Conservation (phyloP, 2,888 invertebrate species). For the Lacanobia wlatinum region DNA sequence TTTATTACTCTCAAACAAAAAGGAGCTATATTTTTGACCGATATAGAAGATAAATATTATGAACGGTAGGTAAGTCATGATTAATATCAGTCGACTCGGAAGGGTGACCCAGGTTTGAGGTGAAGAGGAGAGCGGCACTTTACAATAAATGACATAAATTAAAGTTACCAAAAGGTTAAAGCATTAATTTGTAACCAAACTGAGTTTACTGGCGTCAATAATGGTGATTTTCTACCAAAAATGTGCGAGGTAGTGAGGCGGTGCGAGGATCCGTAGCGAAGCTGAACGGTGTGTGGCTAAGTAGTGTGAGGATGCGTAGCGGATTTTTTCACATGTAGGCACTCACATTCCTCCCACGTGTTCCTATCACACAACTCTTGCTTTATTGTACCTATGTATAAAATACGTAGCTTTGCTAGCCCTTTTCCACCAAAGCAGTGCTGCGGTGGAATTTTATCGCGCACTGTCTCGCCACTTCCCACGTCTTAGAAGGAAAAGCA, state of each 20-base stretch:
- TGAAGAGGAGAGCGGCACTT: slow-evolving; percentile 23
- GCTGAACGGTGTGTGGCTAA: background rate
- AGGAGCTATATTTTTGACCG: slow-evolving; percentile 40
- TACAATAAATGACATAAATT: slow-evolving; percentile 35
- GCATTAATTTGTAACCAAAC: background rate
- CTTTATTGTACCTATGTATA: background rate
- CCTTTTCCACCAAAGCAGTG: background rate
- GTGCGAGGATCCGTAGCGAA: background rate
- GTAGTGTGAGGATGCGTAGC: background rate
- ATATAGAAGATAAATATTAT: slow-evolving; percentile 48
- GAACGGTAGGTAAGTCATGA: slow-evolving; percentile 33
- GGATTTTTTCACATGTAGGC: background rate
- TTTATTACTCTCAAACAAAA: slow-evolving; percentile 51
- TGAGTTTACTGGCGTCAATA: background rate
- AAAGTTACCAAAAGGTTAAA: background rate
- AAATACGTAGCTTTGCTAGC: too few species aligned
- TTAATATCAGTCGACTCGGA: slow-evolving; percentile 31
- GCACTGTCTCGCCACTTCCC: too few species aligned
- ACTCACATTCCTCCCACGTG: too few species aligned
- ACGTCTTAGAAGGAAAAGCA: too few species aligned
- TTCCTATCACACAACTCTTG: too few species aligned
- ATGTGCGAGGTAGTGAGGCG: background rate
- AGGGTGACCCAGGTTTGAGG: slow-evolving; percentile 19
- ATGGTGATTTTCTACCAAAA: background rate
- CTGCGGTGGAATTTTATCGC: too few species aligned